Evolutionary conservation across 2,113 vertebrate genomes (phyloP).

Genomic region (Pao palembangensis): DNA sequence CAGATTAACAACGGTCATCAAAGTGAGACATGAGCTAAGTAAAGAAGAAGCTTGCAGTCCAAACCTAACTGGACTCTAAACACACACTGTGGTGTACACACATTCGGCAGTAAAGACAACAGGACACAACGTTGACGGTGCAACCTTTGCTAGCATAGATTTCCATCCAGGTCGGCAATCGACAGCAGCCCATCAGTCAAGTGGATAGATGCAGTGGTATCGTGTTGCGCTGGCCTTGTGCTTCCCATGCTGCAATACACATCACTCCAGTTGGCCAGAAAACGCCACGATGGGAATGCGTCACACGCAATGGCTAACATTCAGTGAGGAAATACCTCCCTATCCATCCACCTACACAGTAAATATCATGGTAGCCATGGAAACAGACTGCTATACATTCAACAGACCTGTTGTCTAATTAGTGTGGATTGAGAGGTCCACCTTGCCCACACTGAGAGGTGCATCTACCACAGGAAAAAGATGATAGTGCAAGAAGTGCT

Average conservation of each 20-base stretch:
- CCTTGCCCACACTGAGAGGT: no score
- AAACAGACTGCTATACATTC: slow-evolving; percentile 37
- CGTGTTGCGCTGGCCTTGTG: slow-evolving; percentile 55
- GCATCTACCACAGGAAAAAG: not conserved
- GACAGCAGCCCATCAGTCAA: slow-evolving; percentile 16
- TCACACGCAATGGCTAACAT: not conserved
- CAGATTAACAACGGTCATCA: slow-evolving; percentile 13
- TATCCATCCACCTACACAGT: slow-evolving; percentile 22
- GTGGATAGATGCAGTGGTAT: slow-evolving; percentile 34
- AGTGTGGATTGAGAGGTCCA: slow-evolving; percentile 22
- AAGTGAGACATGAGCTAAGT: slow-evolving; percentile 11
- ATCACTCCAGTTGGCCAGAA: not conserved
- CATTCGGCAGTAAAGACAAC: slow-evolving; percentile 23
- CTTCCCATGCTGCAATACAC: slow-evolving; percentile 41
- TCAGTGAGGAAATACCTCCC: slow-evolving; percentile 44
- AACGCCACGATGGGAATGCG: not conserved
- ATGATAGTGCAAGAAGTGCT: slow-evolving; percentile 13
- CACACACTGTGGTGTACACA: slow-evolving; percentile 38
- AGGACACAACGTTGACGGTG: slow-evolving; percentile 2
- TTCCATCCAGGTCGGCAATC: not conserved
- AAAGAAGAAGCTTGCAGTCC: not conserved
- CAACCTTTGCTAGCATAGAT: not conserved
- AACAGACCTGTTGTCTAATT: slow-evolving; percentile 17
- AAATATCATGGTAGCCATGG: slow-evolving; percentile 67
- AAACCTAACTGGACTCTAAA: slow-evolving; percentile 49